Evolutionary conservation across 2,113 vertebrate species (phyloP).

Genomic region (Nerophis lumbriciformis): DNA sequence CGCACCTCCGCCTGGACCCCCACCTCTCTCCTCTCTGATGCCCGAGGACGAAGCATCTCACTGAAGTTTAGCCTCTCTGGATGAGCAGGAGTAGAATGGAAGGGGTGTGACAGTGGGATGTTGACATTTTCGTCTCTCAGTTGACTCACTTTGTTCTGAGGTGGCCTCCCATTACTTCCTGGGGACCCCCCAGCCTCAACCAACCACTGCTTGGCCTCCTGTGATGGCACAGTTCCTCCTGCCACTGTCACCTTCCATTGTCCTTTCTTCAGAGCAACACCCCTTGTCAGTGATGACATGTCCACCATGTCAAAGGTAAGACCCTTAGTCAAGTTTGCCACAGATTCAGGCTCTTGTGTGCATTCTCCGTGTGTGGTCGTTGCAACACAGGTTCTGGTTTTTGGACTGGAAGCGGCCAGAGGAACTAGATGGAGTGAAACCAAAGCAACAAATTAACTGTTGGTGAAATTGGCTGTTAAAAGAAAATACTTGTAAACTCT

Average conservation of each 20-base stretch:
- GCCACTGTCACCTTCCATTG: neutral
- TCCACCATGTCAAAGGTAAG: slow-evolving; percentile 29
- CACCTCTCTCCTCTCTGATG: slow-evolving; percentile 66
- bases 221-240: slow-evolving; percentile 1
- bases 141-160: slow-evolving; percentile 5
- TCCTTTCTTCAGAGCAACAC: neutral
- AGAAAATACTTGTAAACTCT: neutral
- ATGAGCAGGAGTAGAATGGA: neutral
- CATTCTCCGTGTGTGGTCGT: slow-evolving; percentile 8
- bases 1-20: slow-evolving; percentile 78
- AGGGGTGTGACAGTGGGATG: neutral
- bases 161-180: neutral
- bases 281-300: neutral
- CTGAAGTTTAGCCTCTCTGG: slow-evolving; percentile 12
- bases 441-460: neutral
- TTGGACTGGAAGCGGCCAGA: slow-evolving; percentile 45
- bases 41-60: slow-evolving; percentile 12
- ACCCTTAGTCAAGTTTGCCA: slow-evolving; percentile 2
- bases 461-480: neutral
- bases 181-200: slow-evolving; percentile 3
- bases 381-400: slow-evolving; percentile 28
- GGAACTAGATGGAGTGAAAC: slow-evolving; percentile 15
- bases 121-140: slow-evolving; percentile 25
- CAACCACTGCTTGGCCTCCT: neutral
- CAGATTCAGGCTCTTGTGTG: neutral